Percentiles rank a stretch among this genome's conserved stretches.
phyloP scores from a whole-genome alignment of 1,140 invertebrate genomes.

The Propsilocerus akamusi region DNA sequence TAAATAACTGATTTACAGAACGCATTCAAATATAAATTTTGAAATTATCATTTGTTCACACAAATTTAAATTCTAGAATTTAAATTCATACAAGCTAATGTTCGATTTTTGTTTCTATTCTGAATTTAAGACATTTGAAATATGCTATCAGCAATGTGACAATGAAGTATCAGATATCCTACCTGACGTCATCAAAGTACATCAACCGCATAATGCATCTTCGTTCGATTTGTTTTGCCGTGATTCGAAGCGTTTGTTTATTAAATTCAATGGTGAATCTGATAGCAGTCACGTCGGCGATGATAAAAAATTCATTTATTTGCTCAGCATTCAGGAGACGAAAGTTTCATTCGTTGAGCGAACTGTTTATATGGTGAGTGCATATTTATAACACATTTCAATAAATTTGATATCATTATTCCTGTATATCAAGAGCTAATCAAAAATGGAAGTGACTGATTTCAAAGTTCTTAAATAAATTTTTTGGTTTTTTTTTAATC shows the following conservation, averaged over 20 bases:
- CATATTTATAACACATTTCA: too few relatives aligned
- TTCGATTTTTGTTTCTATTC: neutral
- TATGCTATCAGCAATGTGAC: neutral
- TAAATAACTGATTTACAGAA: too few relatives aligned
- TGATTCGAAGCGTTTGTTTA: neutral
- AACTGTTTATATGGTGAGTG: neutral
- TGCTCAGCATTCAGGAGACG: neutral
- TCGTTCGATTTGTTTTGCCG: neutral
- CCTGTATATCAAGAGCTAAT: too few relatives aligned
- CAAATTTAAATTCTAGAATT: too few relatives aligned
- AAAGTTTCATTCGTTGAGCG: neutral
- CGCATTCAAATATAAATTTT: too few relatives aligned
- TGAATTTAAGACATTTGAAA: neutral
- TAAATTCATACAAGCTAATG: neutral
- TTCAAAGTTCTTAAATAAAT: neutral
- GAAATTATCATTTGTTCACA: too few relatives aligned
- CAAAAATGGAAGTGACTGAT: too few relatives aligned
- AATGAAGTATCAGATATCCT: neutral
- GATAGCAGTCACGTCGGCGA: neutral
- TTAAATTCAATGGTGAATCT: neutral
- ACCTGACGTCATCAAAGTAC: neutral
- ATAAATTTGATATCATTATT: too few relatives aligned
- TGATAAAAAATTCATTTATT: neutral
- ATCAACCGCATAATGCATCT: neutral
- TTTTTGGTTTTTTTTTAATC: neutral